Conservation (phyloP, 1,140 invertebrate species). For the Heterodera carotae region DNA sequence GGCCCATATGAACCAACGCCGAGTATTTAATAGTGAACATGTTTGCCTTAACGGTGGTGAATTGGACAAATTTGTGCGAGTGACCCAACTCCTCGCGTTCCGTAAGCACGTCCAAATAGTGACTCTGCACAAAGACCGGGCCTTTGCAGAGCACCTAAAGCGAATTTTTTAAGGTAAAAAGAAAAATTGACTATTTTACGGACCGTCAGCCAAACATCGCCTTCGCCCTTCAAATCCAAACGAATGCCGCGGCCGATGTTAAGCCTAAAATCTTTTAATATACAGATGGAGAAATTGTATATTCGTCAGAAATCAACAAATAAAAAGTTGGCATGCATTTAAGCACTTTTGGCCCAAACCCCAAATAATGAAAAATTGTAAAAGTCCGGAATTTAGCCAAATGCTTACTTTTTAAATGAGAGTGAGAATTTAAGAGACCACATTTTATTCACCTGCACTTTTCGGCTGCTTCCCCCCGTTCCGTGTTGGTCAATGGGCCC, state of each 20-base stretch:
- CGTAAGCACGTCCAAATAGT: conserved; percentile 45
- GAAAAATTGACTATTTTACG: conserved; percentile 7
- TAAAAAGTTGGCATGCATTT: background rate
- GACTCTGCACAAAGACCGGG: conserved; percentile 44
- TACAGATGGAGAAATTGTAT: too few species aligned
- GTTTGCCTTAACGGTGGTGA: conserved; percentile 42
- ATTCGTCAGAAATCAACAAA: too few species aligned
- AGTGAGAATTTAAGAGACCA: too few species aligned
- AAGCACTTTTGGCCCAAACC: background rate
- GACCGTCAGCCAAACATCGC: conserved; percentile 47
- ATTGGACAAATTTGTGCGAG: conserved; percentile 45
- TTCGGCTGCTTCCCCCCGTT: conserved; percentile 15
- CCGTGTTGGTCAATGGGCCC: conserved; percentile 33
- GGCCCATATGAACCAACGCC: too few species aligned
- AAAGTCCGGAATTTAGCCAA: too few species aligned
- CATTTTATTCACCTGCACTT: conserved; percentile 31
- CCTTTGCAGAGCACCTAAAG: conserved; percentile 20
- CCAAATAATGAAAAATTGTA: background rate
- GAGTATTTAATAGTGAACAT: background rate
- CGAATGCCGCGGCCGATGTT: conserved; percentile 40
- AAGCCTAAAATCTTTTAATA: conserved; percentile 26
- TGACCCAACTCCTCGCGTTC: conserved; percentile 36
- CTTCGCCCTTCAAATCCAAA: conserved; percentile 48
- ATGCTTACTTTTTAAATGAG: too few species aligned
- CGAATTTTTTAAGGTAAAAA: background rate